These are phyloP conservation scores for Myxocyprinus asiaticus DNA, from an alignment of 2,113 vertebrate genomes.

Conservation along the genomic window DNA sequence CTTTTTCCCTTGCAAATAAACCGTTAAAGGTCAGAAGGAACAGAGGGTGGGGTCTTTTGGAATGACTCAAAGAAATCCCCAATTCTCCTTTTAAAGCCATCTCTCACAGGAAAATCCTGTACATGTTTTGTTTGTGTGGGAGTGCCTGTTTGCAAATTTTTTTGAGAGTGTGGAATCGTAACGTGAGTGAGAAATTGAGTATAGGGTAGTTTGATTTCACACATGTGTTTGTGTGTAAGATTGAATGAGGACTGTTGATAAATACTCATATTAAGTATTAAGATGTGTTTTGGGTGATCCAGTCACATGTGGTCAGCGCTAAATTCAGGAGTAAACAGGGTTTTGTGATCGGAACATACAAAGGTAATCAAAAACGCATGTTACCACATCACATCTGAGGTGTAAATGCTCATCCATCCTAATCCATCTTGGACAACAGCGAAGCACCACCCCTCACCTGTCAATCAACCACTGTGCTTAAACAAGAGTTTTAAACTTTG, in stretches of 20 bases:
- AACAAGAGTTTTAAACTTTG: too few relatives aligned
- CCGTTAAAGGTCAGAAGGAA: conserved; percentile 21
- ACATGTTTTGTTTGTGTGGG: conserved; percentile 26
- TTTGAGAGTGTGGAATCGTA: conserved; percentile 17
- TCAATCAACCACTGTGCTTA: too few relatives aligned
- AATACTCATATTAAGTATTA: too few relatives aligned
- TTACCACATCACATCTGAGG: too few relatives aligned
- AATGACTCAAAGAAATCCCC: conserved; percentile 23
- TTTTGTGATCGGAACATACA: too few relatives aligned
- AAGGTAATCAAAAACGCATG: too few relatives aligned
- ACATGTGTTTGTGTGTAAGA: conserved; percentile 6
- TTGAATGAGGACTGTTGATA: not conserved
- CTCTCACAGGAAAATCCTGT: conserved; percentile 30
- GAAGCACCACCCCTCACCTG: too few relatives aligned
- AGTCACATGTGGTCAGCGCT: too few relatives aligned
- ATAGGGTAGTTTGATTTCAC: not conserved
- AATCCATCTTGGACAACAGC: too few relatives aligned
- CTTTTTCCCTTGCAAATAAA: conserved; percentile 20
- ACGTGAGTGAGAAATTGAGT: conserved; percentile 14
- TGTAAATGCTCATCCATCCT: too few relatives aligned
- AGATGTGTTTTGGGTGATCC: too few relatives aligned
- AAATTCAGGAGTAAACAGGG: too few relatives aligned
- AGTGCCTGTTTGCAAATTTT: conserved; percentile 18
- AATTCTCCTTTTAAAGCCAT: conserved; percentile 41
- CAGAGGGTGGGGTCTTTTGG: conserved; percentile 11